These are phyloP conservation scores for Prunella fulvescens DNA, from an alignment of 2,113 vertebrate species.

Conservation along the genomic window DNA sequence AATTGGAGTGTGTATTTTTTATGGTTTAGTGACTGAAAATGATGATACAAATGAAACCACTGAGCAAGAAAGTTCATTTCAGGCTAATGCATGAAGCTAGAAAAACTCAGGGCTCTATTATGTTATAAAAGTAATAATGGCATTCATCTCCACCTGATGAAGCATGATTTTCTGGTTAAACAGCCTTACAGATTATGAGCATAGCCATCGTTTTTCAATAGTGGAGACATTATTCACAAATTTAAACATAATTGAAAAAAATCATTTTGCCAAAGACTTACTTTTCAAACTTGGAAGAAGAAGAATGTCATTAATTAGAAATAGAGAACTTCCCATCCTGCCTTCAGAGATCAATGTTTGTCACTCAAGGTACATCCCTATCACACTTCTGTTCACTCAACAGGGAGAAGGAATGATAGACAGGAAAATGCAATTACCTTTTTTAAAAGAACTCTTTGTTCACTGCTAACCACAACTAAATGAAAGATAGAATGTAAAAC, in stretches of 20 bases:
- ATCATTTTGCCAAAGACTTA: background rate
- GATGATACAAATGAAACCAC: conserved; percentile 25
- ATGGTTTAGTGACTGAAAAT: conserved; percentile 39
- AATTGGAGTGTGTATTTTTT: conserved; percentile 18
- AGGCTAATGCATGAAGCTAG: conserved; percentile 2
- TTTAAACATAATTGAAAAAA: background rate
- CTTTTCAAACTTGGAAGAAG: background rate
- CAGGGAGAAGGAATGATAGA: background rate
- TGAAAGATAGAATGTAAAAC: background rate
- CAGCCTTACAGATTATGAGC: background rate
- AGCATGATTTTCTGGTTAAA: background rate
- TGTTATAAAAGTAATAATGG: background rate
- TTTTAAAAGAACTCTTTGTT: background rate
- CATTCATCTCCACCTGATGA: background rate
- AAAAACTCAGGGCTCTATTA: conserved; percentile 7
- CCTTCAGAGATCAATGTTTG: background rate
- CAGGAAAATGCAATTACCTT: background rate
- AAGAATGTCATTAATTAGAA: background rate
- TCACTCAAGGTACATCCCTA: background rate
- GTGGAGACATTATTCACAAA: background rate
- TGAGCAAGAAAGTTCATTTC: conserved; percentile 56
- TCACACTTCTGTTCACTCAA: background rate
- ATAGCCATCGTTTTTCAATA: background rate
- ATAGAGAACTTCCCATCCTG: background rate
- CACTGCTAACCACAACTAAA: background rate